Base-by-base conservation (phyloP, 2,797 vertebrate species). In the Phoxinus dragarum region DNA sequence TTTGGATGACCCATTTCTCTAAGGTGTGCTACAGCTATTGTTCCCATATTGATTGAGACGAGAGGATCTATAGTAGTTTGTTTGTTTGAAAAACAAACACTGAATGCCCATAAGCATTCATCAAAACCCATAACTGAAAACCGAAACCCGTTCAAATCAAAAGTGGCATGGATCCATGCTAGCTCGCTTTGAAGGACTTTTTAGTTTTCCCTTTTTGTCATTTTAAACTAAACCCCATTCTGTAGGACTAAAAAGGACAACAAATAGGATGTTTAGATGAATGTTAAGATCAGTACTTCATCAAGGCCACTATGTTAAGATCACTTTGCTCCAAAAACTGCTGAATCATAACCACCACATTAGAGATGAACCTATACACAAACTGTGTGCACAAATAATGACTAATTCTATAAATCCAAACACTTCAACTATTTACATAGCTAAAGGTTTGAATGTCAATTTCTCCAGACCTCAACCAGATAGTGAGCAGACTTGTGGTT, bases 21-120 rank as follows among this genome's bases (percentile, higher is more conserved):
- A 19, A 87, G 87, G 75, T 87, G 59, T 89, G 94, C 95, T 96
- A 94, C 94, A 96, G 95, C 93, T 94, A 96, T 95, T 96, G 95
- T 96, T 97, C 96, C 95, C 95, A 92, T 94, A 94, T 89, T 92
- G 91, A 92, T 87, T 90, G 90, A 92, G 91, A 87, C 92, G 90
- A 93, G 93, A 89, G 80, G 91, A 92, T 90, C 91, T 90, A 89
- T 90, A 92, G 85, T 91, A 82, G 79, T 83, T 90, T 75, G 64
- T 87, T 88, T 86, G 89, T 91, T 91, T 91, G 89, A 82, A 90
- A 95, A 90, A 92, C 90, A 95, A 95, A 93, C 93, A 92, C 92
- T 94, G 92, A 98, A 98, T 97, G 97, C 96, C 96, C 96, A 94
- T 94, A 88, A 90, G 86, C 90, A 87, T 90, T 89, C 83, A 49